Conservation (phyloP, 2,888 invertebrate species). For the Stramonita haemastoma region DNA sequence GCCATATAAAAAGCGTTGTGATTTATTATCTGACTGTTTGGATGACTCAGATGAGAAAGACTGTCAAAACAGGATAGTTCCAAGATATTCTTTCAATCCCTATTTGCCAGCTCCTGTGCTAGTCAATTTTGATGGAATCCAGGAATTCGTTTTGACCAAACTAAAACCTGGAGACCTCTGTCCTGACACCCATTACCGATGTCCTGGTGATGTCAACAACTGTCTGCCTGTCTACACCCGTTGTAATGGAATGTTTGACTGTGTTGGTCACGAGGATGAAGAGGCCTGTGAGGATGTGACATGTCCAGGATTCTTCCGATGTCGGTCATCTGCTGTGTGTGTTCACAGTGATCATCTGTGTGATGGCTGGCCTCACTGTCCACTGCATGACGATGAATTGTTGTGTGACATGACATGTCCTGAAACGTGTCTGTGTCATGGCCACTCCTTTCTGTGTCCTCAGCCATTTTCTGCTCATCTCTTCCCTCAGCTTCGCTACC, state of each 20-base stretch:
- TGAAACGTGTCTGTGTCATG: background rate
- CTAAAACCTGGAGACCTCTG: background rate
- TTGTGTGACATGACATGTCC: background rate
- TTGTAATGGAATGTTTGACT: constrained; percentile 2
- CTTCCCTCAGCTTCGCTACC: constrained; percentile 2
- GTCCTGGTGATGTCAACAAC: background rate
- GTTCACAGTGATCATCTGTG: constrained; percentile 13
- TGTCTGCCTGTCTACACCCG: constrained; percentile 8
- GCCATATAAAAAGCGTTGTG: background rate
- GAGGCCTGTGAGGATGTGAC: background rate
- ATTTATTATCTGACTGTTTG: background rate
- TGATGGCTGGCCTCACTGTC: constrained; percentile 8
- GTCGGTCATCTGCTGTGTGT: background rate
- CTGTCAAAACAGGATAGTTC: background rate
- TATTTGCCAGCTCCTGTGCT: background rate
- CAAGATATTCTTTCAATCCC: background rate
- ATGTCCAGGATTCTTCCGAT: background rate
- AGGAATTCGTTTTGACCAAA: background rate
- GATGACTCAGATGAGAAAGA: background rate
- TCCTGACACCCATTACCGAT: background rate
- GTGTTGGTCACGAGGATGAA: background rate
- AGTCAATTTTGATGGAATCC: background rate
- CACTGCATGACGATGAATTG: constrained; percentile 5
- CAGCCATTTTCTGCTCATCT: background rate
- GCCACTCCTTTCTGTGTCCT: background rate